Evolutionary conservation across 2,113 vertebrate genomes (phyloP).

Genomic region (Scortum barcoo): DNA sequence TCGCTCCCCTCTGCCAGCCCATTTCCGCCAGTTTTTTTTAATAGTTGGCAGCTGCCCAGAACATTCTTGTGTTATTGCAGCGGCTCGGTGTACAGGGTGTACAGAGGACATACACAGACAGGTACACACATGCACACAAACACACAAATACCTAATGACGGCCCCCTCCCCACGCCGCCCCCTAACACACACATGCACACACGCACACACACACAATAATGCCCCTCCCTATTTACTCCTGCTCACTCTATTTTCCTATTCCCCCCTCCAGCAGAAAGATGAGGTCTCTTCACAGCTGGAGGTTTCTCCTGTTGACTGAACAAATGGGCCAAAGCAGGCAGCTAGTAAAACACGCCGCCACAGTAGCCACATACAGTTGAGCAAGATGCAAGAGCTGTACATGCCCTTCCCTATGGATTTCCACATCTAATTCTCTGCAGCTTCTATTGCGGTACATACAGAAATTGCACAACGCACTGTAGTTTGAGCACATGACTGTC

Average conservation of each 20-base stretch:
- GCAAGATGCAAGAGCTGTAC: constrained; percentile 18
- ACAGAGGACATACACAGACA: constrained; percentile 20
- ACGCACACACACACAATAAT: constrained; percentile 6
- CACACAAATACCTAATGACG: constrained; percentile 12
- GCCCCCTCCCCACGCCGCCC: too few species aligned
- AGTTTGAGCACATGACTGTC: background rate
- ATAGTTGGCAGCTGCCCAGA: constrained; percentile 64
- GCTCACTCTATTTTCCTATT: constrained; percentile 24
- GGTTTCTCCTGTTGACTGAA: constrained; percentile 73
- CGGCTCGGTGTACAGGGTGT: constrained; percentile 3
- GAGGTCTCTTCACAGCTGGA: constrained; percentile 71
- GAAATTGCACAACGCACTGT: background rate
- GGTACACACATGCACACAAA: constrained; percentile 17
- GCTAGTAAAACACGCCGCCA: constrained; percentile 33
- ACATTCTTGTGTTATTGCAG: constrained; percentile 69
- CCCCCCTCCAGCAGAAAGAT: constrained; percentile 37
- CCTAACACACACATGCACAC: too few species aligned
- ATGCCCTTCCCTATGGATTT: constrained; percentile 7
- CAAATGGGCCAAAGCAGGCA: constrained; percentile 61
- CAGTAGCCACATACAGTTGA: constrained; percentile 32
- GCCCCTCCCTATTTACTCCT: constrained; percentile 38
- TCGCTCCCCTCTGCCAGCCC: constrained; percentile 21
- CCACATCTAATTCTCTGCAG: constrained; percentile 13
- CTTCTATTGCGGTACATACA: background rate
- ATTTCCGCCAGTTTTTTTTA: constrained; percentile 62